Percentiles rank a stretch among this genome's conserved stretches.
Conservation (phyloP, 2,888 invertebrate genomes). For the Ernsta delagoae region DNA sequence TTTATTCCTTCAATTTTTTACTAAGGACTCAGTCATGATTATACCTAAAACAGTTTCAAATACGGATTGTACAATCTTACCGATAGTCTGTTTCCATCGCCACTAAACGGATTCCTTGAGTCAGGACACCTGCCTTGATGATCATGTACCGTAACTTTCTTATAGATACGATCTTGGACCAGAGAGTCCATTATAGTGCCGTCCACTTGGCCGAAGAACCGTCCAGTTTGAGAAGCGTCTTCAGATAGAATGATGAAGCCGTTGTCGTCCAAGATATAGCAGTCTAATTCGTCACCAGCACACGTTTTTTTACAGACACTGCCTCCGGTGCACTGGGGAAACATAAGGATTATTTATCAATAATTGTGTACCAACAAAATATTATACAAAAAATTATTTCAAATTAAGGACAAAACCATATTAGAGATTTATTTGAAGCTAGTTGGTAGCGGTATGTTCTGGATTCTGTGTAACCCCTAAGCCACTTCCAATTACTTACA, state of each 20-base stretch:
- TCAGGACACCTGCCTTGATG: constrained; percentile 94
- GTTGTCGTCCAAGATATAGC: constrained; percentile 97
- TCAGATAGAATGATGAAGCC: constrained; percentile 97
- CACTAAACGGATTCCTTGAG: constrained; percentile 87
- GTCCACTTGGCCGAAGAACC: constrained; percentile 97
- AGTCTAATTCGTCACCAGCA: constrained; percentile 94
- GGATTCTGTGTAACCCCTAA: too few relatives aligned
- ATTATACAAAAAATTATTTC: too few relatives aligned
- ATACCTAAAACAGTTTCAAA: too few relatives aligned
- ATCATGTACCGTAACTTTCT: constrained; percentile 93
- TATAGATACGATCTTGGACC: constrained; percentile 95
- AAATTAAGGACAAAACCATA: too few relatives aligned
- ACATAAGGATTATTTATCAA: too few relatives aligned
- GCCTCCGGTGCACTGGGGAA: constrained; percentile 88
- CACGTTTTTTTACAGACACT: constrained; percentile 92
- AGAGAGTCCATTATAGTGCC: constrained; percentile 97
- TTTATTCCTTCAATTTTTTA: too few relatives aligned
- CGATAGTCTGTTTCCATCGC: constrained; percentile 65
- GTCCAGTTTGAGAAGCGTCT: constrained; percentile 93
- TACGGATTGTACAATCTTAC: constrained; percentile 51
- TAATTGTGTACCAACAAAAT: too few relatives aligned
- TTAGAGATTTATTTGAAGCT: too few relatives aligned
- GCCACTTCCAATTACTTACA: too few relatives aligned
- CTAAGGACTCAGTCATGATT: too few relatives aligned
- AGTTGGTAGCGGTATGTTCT: too few relatives aligned